phyloP scores from a whole-genome alignment of 2,888 invertebrate species.

The Gnatocerus cornutus region DNA sequence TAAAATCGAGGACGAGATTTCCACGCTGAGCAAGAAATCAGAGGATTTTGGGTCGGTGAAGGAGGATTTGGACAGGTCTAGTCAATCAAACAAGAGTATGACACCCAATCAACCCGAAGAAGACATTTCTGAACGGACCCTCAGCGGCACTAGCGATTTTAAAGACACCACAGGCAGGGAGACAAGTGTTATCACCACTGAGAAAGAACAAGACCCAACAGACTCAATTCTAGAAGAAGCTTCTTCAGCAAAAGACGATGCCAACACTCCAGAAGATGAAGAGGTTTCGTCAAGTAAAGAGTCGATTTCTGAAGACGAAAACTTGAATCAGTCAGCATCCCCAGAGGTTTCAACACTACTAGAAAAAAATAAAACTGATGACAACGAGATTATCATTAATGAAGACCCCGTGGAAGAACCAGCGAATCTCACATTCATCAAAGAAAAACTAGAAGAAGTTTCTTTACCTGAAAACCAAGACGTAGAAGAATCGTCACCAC shows the following conservation, averaged over 20 bases:
- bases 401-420: not conserved
- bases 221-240: not conserved
- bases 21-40: conserved; percentile 53
- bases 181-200: not conserved
- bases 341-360: not conserved
- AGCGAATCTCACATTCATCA: not conserved
- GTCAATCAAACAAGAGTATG: not conserved
- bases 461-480: not conserved
- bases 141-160: not conserved
- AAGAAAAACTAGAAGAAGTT: not conserved
- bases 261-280: not conserved
- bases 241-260: not conserved
- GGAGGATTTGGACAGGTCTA: conserved; percentile 6
- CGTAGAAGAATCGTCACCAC: not conserved
- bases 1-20: conserved; percentile 61
- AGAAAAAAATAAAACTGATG: not conserved
- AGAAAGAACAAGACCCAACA: not conserved
- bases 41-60: conserved; percentile 14
- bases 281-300: not conserved
- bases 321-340: no score
- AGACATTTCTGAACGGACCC: not conserved
- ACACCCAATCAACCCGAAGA: not conserved
- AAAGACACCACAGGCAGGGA: not conserved
- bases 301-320: no score
- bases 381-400: not conserved